These are phyloP conservation scores for Leptopilina myrica DNA, from an alignment of 2,888 invertebrate genomes.

Conservation along the genomic window DNA sequence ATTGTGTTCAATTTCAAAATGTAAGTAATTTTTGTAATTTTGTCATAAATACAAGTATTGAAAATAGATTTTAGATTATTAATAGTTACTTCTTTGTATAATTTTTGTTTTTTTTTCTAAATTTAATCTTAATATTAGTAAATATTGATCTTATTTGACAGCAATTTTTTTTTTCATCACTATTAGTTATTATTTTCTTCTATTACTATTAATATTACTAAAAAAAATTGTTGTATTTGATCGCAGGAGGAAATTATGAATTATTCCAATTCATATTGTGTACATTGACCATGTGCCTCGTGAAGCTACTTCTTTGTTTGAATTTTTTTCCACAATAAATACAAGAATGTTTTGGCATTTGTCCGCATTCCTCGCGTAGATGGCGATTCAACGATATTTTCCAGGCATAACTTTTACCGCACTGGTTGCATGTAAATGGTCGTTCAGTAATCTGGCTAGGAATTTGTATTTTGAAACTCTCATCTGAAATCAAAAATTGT, in stretches of 20 bases:
- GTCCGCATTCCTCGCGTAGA: conserved; percentile 74
- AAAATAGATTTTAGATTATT: no score
- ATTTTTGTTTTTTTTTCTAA: no score
- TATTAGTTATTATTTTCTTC: no score
- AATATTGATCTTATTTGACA: no score
- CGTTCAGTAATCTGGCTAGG: neutral
- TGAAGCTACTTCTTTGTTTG: conserved; percentile 67
- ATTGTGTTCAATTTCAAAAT: no score
- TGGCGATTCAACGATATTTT: conserved; percentile 78
- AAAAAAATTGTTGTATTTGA: neutral
- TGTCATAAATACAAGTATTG: no score
- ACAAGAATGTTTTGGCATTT: conserved; percentile 72
- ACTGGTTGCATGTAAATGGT: conserved; percentile 80
- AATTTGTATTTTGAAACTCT: conserved; percentile 7
- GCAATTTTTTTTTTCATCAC: no score
- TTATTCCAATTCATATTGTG: conserved; percentile 4
- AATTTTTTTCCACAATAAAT: conserved; percentile 69
- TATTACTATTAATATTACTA: neutral
- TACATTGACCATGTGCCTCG: conserved; percentile 60
- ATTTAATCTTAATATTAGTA: no score
- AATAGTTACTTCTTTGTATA: no score
- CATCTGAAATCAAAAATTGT: conserved; percentile 27
- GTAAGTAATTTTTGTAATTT: no score
- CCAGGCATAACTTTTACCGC: conserved; percentile 87
- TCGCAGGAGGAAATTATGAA: no score